These are phyloP conservation scores for Automeris io DNA, from an alignment of 2,888 invertebrate species.

Conservation along the genomic window DNA sequence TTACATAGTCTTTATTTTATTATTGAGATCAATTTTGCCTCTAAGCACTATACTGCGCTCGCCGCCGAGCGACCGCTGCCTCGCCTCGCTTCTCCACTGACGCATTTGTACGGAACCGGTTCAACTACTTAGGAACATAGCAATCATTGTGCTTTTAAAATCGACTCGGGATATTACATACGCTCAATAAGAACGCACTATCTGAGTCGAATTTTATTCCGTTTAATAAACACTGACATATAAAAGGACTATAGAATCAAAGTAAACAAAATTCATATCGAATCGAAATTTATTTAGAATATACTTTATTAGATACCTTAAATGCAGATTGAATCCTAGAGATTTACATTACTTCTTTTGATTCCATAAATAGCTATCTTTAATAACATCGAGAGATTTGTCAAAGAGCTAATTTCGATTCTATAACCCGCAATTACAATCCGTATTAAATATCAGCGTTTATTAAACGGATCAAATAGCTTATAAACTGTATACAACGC, in stretches of 20 bases:
- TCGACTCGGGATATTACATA: neutral
- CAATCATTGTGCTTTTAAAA: constrained; percentile 15
- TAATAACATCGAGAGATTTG: no score
- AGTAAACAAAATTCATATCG: no score
- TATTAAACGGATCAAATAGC: constrained; percentile 20
- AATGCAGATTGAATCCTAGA: no score
- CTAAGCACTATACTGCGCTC: constrained; percentile 51
- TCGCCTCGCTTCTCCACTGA: constrained; percentile 23
- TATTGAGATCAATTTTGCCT: constrained; percentile 73
- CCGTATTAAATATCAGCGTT: constrained; percentile 19
- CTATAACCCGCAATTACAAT: no score
- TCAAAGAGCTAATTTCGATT: no score
- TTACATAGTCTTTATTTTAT: constrained; percentile 65
- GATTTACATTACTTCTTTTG: no score
- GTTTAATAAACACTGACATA: constrained; percentile 19
- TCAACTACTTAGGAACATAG: constrained; percentile 25
- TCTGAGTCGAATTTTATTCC: constrained; percentile 16
- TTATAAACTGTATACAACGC: neutral
- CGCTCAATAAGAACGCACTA: neutral
- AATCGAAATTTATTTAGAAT: no score
- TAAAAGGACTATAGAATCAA: no score
- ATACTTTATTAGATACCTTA: no score
- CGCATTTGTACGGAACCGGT: constrained; percentile 6
- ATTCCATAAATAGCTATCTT: no score
- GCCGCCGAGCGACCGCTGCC: constrained; percentile 32